Evolutionary conservation across 2,113 vertebrate genomes (phyloP).

Genomic region (Deroptyus accipitrinus): DNA sequence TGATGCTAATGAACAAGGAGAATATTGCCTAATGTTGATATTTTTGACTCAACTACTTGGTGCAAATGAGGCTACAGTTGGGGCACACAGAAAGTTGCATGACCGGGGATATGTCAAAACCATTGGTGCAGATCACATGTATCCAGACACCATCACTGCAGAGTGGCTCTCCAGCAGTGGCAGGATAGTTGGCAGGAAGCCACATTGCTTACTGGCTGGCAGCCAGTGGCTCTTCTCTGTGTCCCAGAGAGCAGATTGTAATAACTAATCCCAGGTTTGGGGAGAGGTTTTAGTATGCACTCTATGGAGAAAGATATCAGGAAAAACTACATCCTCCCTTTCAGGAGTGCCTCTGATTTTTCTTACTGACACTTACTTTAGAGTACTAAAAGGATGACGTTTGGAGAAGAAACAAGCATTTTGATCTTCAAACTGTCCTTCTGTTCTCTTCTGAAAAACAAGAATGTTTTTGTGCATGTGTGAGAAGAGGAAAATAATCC

Average conservation of each 20-base stretch:
- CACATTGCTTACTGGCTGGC: neutral
- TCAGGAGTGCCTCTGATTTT: neutral
- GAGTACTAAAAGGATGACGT: neutral
- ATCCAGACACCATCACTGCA: rapidly evolving
- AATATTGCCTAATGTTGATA: neutral
- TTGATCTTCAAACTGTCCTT: neutral
- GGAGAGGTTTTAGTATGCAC: neutral
- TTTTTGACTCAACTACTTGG: neutral
- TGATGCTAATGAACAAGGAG: neutral
- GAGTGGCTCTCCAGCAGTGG: neutral
- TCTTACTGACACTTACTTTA: neutral
- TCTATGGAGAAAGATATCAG: neutral
- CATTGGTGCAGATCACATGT: neutral
- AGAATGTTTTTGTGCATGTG: neutral
- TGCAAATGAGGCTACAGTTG: neutral
- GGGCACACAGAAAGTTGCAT: neutral
- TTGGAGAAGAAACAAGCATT: neutral
- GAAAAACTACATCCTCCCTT: neutral
- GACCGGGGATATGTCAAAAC: neutral
- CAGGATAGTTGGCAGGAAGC: neutral
- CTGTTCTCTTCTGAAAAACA: neutral
- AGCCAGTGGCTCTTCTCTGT: neutral
- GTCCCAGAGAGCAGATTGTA: neutral
- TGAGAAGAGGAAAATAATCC: neutral
- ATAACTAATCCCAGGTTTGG: neutral